Conservation (phyloP, 1,140 invertebrate species). For the Brachionus asplanchnoidis region DNA sequence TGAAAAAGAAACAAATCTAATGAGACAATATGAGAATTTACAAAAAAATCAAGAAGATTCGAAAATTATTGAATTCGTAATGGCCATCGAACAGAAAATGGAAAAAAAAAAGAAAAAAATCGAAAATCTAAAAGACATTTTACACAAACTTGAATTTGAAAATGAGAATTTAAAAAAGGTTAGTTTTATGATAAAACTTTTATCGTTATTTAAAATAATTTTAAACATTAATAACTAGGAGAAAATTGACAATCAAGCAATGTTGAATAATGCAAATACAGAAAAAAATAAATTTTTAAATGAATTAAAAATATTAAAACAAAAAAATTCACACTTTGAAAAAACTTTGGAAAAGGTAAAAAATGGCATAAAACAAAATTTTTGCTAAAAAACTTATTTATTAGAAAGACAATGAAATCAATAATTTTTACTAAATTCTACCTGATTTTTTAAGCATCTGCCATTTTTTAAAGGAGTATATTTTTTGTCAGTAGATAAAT, state of each 20-base stretch:
- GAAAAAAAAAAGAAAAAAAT: slow-evolving; percentile 26
- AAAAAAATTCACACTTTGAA: neutral
- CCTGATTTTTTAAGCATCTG: no score
- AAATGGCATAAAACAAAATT: neutral
- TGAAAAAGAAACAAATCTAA: slow-evolving; percentile 9
- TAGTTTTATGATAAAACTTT: no score
- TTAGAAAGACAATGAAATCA: neutral
- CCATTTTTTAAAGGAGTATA: no score
- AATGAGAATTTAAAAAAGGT: slow-evolving; percentile 14
- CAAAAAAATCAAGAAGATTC: slow-evolving; percentile 31
- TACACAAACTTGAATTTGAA: neutral
- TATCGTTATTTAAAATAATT: neutral
- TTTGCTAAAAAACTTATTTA: neutral
- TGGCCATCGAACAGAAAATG: neutral
- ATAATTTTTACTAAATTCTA: no score
- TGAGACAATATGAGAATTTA: neutral
- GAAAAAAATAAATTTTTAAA: neutral
- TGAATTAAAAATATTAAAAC: neutral
- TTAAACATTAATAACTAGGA: neutral
- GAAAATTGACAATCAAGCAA: neutral
- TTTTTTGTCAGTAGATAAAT: no score
- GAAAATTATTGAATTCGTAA: neutral
- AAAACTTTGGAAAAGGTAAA: slow-evolving; percentile 14
- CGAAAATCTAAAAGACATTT: neutral
- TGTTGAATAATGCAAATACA: neutral